Base-by-base conservation (phyloP, 2,797 vertebrate genomes). In the Neosilurus hyrtlii region DNA sequence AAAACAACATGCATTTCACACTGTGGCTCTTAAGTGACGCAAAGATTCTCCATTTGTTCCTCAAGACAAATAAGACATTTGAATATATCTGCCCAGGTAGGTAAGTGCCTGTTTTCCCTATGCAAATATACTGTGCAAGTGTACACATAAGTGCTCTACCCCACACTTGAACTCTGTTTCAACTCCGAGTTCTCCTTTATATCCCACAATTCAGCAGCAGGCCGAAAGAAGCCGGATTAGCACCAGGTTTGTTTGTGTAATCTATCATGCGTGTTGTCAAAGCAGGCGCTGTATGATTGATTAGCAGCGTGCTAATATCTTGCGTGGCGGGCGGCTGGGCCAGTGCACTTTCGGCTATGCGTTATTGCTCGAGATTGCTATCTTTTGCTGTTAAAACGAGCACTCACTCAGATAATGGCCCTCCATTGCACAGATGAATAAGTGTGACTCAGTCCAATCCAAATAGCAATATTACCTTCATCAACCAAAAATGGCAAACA, bases 281-380 rank as follows among this genome's bases (percentile, higher is more conserved):
- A 86, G 86, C 71, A 82, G 86, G 84, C 80, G 62, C 84, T 16
- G 72, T 67, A 87, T 88, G 88, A 89, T 87, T 87, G 88, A 90
- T 89, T 86, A 85, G 74, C 67, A 37, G 24, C 52, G 85, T 67
- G 80, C 83, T 70, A 86, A 86, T 73, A 86, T 78, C 83, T 83
- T 86, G 63, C 75, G 61, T 52, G 83, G 82, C 76, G n/a, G 68
- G 37, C 75, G 73, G 85, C 83, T 83, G 61, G 65, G 61, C 87
- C 83, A 84, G 87, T 66, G 73, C 82, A 73, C 80, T 81, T 88
- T 84, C 73, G 86, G 87, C 86, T 84, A 83, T 87, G 82, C 75
- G 84, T 83, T 92, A 92, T 93, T 93, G 88, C 85, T 93, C 85
- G 80, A 88, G 93, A 95, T 90, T 89, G 83, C 84, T 94, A 94